Evolutionary conservation across 2,113 vertebrate genomes (phyloP).

Genomic region (Pantherophis guttatus): DNA sequence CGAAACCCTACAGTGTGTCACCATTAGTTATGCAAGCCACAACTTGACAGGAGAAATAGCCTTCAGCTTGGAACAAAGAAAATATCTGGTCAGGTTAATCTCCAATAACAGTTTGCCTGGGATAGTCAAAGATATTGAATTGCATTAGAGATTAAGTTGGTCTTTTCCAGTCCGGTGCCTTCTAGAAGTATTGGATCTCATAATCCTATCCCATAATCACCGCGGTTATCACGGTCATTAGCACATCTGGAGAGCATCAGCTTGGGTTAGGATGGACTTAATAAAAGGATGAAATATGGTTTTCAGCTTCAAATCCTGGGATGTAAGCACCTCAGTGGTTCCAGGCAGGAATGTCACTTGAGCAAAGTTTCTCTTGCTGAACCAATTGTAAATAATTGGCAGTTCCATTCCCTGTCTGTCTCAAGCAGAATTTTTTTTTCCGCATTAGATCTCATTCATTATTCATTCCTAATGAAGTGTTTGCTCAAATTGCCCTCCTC

Average conservation of each 20-base stretch:
- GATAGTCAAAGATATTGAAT: background rate
- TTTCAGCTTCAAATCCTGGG: background rate
- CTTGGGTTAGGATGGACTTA: background rate
- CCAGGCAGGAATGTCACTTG: background rate
- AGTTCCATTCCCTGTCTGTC: background rate
- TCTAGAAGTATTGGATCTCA: background rate
- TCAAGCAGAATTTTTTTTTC: conserved; percentile 4
- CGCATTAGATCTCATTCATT: conserved; percentile 45
- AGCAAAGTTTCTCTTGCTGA: background rate
- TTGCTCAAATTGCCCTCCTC: conserved; percentile 50
- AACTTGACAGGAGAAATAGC: background rate
- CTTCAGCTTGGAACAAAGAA: background rate
- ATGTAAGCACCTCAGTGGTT: background rate
- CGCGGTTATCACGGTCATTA: background rate
- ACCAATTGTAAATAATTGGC: background rate
- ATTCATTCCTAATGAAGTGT: conserved; percentile 56
- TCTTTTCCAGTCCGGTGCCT: background rate
- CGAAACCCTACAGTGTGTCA: background rate
- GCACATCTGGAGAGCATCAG: background rate
- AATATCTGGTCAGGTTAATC: background rate
- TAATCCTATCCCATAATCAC: background rate
- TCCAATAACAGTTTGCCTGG: background rate
- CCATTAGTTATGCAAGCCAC: background rate
- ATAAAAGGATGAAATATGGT: background rate
- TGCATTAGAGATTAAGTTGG: background rate